phyloP scores from a whole-genome alignment of 2,113 vertebrate species.

The Calyptomena viridis region DNA sequence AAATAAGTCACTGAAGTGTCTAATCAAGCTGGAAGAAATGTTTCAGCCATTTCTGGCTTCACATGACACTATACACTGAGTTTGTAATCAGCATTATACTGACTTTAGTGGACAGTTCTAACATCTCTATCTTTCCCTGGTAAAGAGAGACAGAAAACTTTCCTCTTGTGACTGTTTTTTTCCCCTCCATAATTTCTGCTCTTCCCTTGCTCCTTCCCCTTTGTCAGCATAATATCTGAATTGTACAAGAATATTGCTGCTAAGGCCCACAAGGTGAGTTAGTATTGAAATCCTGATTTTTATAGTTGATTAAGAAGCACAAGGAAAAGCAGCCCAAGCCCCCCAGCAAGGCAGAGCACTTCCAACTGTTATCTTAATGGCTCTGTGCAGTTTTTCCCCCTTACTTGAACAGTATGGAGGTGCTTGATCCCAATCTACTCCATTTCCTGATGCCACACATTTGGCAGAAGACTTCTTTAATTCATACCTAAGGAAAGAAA shows the following conservation, averaged over 20 bases:
- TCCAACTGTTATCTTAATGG: neutral
- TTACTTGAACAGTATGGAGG: constrained; percentile 3
- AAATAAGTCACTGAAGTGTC: neutral
- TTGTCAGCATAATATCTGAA: neutral
- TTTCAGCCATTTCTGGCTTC: neutral
- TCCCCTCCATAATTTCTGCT: neutral
- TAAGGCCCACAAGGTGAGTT: neutral
- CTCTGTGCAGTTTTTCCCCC: neutral
- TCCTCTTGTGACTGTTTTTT: neutral
- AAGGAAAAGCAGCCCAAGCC: neutral
- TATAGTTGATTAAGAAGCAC: neutral
- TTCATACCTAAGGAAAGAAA: neutral
- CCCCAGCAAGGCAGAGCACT: neutral
- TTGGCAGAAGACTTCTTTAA: neutral
- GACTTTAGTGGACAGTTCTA: neutral
- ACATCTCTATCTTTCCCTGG: neutral
- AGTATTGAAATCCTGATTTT: neutral
- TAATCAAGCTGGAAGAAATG: neutral
- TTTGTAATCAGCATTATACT: neutral
- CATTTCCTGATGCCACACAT: neutral
- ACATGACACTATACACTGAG: neutral
- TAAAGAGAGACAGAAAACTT: neutral
- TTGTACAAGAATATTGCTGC: neutral
- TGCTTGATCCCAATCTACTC: neutral
- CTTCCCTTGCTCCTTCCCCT: neutral